Conservation (phyloP, 2,113 vertebrate species). For the Mohoua ochrocephala region DNA sequence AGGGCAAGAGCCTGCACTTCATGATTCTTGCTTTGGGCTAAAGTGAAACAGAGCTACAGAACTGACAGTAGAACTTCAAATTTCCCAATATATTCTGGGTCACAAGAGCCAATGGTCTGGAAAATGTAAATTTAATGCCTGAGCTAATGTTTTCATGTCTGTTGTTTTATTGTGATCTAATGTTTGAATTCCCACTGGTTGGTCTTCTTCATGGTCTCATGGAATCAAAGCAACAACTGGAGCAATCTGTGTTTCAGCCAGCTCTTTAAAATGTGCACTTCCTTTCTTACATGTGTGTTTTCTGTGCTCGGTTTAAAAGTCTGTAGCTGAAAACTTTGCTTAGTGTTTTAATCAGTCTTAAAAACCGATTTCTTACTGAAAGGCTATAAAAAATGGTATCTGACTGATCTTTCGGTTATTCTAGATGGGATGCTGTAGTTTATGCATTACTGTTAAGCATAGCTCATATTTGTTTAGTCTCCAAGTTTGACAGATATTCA, state of each 20-base stretch:
- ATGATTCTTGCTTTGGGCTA: constrained; percentile 3
- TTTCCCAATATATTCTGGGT: constrained; percentile 43
- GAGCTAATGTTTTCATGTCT: constrained; percentile 45
- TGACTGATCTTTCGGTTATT: not conserved
- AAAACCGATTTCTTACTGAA: not conserved
- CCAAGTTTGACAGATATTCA: not conserved
- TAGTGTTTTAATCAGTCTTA: not conserved
- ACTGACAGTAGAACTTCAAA: not conserved
- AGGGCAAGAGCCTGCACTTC: not conserved
- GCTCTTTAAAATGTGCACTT: not conserved
- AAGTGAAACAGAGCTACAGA: not conserved
- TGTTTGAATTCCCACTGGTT: not conserved
- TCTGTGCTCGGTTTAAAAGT: not conserved
- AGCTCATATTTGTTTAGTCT: not conserved
- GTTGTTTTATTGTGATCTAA: constrained; percentile 33
- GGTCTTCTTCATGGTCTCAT: not conserved
- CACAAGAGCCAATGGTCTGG: constrained; percentile 46
- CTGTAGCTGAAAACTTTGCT: not conserved
- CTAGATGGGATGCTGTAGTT: not conserved
- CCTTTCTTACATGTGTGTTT: not conserved
- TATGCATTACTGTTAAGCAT: not conserved
- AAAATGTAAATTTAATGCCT: constrained; percentile 57
- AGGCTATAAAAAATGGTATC: not conserved
- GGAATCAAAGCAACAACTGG: constrained; percentile 2
- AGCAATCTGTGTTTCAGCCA: not conserved